Evolutionary conservation across 2,888 invertebrate genomes (phyloP).

Genomic region (Calameuta pallipes): DNA sequence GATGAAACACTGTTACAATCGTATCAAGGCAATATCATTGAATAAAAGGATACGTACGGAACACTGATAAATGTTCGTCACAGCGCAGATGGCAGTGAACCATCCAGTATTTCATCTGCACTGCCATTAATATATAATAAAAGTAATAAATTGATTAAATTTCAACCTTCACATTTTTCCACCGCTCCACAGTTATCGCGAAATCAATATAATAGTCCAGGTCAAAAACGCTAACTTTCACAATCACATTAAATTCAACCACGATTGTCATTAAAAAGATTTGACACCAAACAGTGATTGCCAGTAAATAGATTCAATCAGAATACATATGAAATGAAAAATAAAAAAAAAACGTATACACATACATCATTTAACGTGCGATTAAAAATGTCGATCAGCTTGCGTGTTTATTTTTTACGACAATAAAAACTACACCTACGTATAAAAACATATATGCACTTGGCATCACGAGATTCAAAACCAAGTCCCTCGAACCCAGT

Average conservation of each 20-base stretch:
- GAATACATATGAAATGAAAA: not conserved
- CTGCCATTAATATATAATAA: too few species aligned
- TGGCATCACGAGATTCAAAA: not conserved
- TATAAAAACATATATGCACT: not conserved
- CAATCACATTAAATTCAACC: not conserved
- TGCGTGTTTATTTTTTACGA: not conserved
- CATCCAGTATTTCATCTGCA: not conserved
- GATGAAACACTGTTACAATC: not conserved
- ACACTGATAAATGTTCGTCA: not conserved
- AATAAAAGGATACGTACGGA: not conserved
- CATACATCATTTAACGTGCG: not conserved
- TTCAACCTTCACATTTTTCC: not conserved
- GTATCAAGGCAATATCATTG: not conserved
- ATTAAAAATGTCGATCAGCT: not conserved
- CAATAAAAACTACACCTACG: not conserved
- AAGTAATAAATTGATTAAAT: not conserved
- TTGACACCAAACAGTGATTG: not conserved
- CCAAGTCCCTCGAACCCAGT: conserved; percentile 20
- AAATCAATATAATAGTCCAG: not conserved
- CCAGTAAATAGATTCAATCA: not conserved
- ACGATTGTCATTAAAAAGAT: not conserved
- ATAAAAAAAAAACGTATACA: not conserved
- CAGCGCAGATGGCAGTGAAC: not conserved
- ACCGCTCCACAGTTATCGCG: not conserved
- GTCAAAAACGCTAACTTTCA: not conserved